Percentiles rank a stretch among this genome's conserved stretches.
phyloP scores from a whole-genome alignment of 2,888 invertebrate genomes.

The Clanis bilineata region DNA sequence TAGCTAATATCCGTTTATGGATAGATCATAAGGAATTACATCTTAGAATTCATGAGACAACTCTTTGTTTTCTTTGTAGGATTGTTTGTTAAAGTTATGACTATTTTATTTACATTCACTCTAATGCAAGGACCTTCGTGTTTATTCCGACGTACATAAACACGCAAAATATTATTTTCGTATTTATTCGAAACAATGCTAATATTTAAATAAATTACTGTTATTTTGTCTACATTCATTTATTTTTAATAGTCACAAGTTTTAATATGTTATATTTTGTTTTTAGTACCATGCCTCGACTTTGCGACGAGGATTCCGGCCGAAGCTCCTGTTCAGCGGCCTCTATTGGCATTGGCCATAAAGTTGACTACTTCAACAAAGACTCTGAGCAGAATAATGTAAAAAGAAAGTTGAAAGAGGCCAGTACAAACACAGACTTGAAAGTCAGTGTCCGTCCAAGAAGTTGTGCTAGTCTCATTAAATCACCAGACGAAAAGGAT shows the following conservation, averaged over 20 bases:
- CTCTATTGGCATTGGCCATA: slow-evolving; percentile 63
- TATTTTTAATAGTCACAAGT: neutral
- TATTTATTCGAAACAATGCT: too few relatives aligned
- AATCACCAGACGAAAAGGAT: slow-evolving; percentile 76
- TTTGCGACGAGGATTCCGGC: slow-evolving; percentile 75
- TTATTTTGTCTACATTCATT: neutral
- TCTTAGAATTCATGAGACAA: neutral
- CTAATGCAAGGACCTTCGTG: neutral
- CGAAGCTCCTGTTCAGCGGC: slow-evolving; percentile 76
- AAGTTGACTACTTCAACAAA: slow-evolving; percentile 53
- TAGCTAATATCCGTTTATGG: slow-evolving; percentile 36
- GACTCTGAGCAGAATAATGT: slow-evolving; percentile 24
- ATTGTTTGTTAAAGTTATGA: neutral
- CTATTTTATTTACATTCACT: neutral
- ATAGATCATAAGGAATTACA: slow-evolving; percentile 25
- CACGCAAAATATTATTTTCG: neutral
- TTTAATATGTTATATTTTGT: slow-evolving; percentile 26
- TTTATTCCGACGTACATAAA: neutral
- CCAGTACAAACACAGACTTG: slow-evolving; percentile 77
- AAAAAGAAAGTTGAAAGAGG: slow-evolving; percentile 59
- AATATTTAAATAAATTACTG: too few relatives aligned
- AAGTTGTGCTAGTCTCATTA: slow-evolving; percentile 58
- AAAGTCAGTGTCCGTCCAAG: slow-evolving; percentile 70
- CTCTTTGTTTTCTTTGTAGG: neutral
- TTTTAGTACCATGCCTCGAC: slow-evolving; percentile 63